Percentiles rank a stretch among this genome's conserved stretches.
phyloP scores from a whole-genome alignment of 2,797 vertebrate genomes.

The Sarcophilus harrisii region DNA sequence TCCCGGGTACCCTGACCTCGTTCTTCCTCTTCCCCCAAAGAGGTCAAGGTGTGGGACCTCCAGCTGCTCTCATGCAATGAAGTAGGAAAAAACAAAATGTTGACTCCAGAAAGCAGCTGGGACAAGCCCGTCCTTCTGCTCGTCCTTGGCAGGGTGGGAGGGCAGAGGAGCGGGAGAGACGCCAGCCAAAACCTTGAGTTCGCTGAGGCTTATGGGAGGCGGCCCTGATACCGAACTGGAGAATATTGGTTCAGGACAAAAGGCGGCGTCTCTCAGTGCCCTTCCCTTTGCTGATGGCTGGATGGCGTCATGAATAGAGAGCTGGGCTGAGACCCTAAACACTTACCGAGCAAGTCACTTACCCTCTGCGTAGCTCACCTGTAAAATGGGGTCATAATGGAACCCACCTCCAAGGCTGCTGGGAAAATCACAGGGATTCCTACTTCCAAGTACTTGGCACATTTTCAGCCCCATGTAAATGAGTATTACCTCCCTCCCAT shows the following conservation, averaged over 20 bases:
- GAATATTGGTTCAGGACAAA: background rate
- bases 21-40: background rate
- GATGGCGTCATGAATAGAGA: background rate
- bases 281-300: background rate
- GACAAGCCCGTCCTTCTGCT: background rate
- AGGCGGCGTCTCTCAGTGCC: background rate
- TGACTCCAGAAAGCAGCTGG: background rate
- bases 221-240: background rate
- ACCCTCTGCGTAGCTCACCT: background rate
- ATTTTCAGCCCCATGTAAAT: fast-evolving
- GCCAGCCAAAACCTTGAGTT: background rate
- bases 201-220: background rate
- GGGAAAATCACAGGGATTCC: too few relatives aligned
- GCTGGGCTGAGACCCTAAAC: background rate
- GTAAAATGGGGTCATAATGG: background rate
- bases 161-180: background rate
- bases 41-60: background rate
- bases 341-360: background rate
- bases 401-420: background rate
- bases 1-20: background rate
- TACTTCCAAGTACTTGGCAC: background rate
- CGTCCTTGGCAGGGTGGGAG: background rate
- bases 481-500: background rate
- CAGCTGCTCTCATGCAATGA: background rate
- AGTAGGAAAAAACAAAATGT: background rate